Evolutionary conservation across 2,113 vertebrate species (phyloP).

Genomic region (Eptesicus fuscus): DNA sequence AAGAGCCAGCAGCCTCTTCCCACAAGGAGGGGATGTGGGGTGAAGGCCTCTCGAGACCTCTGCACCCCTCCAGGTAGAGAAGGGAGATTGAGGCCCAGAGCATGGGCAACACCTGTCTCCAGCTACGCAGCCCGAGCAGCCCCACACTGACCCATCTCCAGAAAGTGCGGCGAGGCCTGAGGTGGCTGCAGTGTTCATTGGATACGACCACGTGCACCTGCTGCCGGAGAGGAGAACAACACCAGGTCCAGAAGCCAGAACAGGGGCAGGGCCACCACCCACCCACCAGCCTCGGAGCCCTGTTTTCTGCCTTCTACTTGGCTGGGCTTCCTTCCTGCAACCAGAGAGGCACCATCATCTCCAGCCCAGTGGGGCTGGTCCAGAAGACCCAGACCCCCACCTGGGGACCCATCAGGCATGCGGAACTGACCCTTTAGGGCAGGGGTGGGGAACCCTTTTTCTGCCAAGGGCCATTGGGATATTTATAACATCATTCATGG

Average conservation of each 20-base stretch:
- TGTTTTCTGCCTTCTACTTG: fast-evolving
- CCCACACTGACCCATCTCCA: neutral
- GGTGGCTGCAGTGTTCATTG: fast-evolving
- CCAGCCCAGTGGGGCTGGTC: neutral
- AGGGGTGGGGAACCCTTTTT: neutral
- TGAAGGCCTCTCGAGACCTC: neutral
- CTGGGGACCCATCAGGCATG: neutral
- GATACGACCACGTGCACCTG: fast-evolving
- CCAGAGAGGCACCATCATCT: neutral
- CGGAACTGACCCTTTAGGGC: neutral
- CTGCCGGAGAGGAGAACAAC: neutral
- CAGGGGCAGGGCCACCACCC: too few species aligned
- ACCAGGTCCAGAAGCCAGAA: neutral
- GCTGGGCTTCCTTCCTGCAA: neutral
- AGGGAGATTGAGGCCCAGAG: neutral
- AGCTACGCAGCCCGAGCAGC: fast-evolving
- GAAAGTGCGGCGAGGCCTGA: neutral
- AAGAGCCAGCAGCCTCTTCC: neutral
- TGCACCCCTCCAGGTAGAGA: fast-evolving
- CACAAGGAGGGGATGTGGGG: neutral
- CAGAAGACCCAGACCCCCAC: neutral
- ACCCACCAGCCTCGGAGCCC: neutral
- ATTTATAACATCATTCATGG: too few species aligned
- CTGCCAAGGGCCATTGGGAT: too few species aligned
- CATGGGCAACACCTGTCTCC: neutral